These are phyloP conservation scores for Salarias fasciatus DNA, from an alignment of 2,797 vertebrate genomes.

Conservation along the genomic window DNA sequence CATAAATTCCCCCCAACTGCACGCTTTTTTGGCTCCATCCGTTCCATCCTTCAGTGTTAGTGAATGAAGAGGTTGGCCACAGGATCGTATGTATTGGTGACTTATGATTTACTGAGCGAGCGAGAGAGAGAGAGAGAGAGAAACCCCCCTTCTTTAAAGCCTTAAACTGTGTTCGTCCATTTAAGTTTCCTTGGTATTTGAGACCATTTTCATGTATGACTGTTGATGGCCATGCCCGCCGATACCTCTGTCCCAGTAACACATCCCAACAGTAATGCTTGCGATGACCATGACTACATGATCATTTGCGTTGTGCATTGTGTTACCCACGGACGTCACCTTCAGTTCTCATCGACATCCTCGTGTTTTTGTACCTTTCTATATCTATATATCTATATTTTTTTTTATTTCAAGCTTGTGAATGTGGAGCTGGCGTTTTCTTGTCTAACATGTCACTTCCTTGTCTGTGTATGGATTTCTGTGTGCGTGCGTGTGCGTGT, in stretches of 20 bases:
- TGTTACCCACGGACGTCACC: slow-evolving; percentile 61
- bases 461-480: slow-evolving; percentile 62
- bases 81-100: slow-evolving; percentile 88
- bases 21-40: slow-evolving; percentile 89
- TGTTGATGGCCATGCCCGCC: slow-evolving; percentile 80
- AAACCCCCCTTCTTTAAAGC: slow-evolving; percentile 67
- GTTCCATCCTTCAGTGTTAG: slow-evolving; percentile 88
- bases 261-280: slow-evolving; percentile 75
- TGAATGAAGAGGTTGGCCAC: slow-evolving; percentile 92
- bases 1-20: slow-evolving; percentile 84
- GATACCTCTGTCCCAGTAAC: slow-evolving; percentile 73
- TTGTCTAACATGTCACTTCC: slow-evolving; percentile 55
- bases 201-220: slow-evolving; percentile 84
- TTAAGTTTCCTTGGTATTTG: slow-evolving; percentile 82
- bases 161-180: slow-evolving; percentile 76
- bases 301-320: slow-evolving; percentile 69
- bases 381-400: slow-evolving; percentile 43
- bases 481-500: slow-evolving; percentile 35
- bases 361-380: slow-evolving; percentile 58
- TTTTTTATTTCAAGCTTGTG: slow-evolving; percentile 61
- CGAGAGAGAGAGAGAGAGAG: slow-evolving; percentile 68
- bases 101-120: slow-evolving; percentile 83
- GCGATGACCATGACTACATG: slow-evolving; percentile 75
- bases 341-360: slow-evolving; percentile 77
- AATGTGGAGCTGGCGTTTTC: slow-evolving; percentile 7